Evolutionary conservation across 1,140 invertebrate genomes (phyloP).

Genomic region (Drosophila arizonae): DNA sequence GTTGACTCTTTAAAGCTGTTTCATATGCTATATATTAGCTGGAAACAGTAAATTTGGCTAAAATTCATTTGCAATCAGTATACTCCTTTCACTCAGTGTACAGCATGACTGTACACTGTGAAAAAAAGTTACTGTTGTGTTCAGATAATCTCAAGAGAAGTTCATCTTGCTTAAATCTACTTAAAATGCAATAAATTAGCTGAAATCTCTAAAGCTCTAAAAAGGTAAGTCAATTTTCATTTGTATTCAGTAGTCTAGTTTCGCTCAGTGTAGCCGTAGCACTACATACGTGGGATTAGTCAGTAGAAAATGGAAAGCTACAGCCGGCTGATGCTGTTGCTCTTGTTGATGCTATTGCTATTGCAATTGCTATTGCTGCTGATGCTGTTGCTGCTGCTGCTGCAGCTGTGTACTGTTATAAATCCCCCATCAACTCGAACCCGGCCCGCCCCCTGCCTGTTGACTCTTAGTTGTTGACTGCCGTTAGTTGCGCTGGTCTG

Average conservation of each 20-base stretch:
- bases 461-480: constrained; percentile 79
- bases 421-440: constrained; percentile 46
- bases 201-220: too few species aligned
- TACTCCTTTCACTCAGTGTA: too few species aligned
- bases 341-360: constrained; percentile 31
- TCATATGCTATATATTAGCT: too few species aligned
- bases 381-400: constrained; percentile 15
- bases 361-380: constrained; percentile 22
- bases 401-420: constrained; percentile 74
- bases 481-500: constrained; percentile 71
- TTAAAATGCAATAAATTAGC: too few species aligned
- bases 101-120: too few species aligned
- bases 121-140: neutral
- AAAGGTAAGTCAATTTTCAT: too few species aligned
- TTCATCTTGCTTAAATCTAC: too few species aligned
- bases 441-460: constrained; percentile 28
- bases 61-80: too few species aligned
- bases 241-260: neutral
- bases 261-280: constrained; percentile 22
- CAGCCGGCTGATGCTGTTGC: constrained; percentile 44
- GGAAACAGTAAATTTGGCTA: too few species aligned
- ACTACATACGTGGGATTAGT: constrained; percentile 70
- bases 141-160: neutral
- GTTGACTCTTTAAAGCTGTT: too few species aligned
- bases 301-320: constrained; percentile 64